These are phyloP conservation scores for Moxostoma hubbsi DNA, from an alignment of 2,797 vertebrate species.

Conservation along the genomic window DNA sequence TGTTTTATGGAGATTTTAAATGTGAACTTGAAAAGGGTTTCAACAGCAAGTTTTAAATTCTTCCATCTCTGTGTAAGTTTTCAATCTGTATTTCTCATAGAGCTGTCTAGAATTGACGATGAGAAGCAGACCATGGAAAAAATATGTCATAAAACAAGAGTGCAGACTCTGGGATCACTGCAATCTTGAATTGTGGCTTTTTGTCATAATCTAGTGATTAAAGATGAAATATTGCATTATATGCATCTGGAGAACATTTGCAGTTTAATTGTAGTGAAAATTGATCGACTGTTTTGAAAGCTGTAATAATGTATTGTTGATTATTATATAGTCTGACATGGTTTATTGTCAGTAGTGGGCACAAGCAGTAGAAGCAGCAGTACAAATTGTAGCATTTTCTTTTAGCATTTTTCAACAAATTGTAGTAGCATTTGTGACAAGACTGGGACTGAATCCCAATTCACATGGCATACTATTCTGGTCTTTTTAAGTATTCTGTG, in stretches of 20 bases:
- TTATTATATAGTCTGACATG: too few relatives aligned
- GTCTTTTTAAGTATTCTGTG: too few relatives aligned
- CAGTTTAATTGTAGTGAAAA: not conserved
- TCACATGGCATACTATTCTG: too few relatives aligned
- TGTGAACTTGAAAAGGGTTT: not conserved
- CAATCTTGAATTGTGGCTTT: not conserved
- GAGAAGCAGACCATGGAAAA: constrained; percentile 2
- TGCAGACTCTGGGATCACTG: not conserved
- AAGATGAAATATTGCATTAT: not conserved
- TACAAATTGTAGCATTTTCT: too few relatives aligned
- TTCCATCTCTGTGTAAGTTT: not conserved
- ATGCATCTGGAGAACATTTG: not conserved
- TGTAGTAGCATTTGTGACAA: too few relatives aligned
- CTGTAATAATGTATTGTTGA: not conserved
- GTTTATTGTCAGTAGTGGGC: too few relatives aligned
- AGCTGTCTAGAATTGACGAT: not conserved
- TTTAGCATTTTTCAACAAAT: too few relatives aligned
- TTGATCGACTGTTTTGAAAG: not conserved
- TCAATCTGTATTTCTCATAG: not conserved
- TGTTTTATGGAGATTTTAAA: not conserved
- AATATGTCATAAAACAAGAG: constrained; percentile 11
- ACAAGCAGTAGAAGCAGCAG: too few relatives aligned
- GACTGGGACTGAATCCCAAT: too few relatives aligned
- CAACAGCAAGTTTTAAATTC: not conserved
- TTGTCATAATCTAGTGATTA: constrained; percentile 23